Evolutionary conservation across 92 coral and sea anemone species (phyloP).

Genomic region (Epizoanthus ramosus): DNA sequence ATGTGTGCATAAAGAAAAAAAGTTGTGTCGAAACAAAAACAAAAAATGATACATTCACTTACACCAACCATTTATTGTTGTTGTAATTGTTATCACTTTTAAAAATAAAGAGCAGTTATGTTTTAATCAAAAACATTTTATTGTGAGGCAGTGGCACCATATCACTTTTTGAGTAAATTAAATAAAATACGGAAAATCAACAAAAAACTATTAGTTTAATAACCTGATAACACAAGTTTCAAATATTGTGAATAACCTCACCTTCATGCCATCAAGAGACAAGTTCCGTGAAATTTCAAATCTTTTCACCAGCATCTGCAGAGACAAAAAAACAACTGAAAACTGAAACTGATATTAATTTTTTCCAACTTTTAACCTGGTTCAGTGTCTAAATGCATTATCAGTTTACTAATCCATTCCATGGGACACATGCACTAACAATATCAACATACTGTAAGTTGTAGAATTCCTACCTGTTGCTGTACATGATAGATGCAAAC

Average conservation of each 20-base stretch:
- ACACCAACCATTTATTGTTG: too few species aligned
- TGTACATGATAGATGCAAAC: slow-evolving; percentile 90
- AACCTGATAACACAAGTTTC: too few species aligned
- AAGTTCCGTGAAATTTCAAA: slow-evolving; percentile 87
- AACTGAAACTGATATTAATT: background rate
- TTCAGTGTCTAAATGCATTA: background rate
- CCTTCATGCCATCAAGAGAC: slow-evolving; percentile 99
- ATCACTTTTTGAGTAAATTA: too few species aligned
- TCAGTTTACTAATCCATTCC: background rate
- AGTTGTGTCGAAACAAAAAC: too few species aligned
- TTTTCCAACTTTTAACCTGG: background rate
- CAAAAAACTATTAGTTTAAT: too few species aligned
- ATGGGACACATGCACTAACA: background rate
- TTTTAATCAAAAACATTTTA: too few species aligned
- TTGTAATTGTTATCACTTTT: too few species aligned
- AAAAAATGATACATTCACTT: too few species aligned
- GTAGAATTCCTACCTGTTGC: slow-evolving; percentile 73
- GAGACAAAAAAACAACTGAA: slow-evolving; percentile 7
- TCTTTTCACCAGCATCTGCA: slow-evolving; percentile 85
- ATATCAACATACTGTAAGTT: background rate
- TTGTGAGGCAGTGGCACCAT: too few species aligned
- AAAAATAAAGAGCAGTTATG: too few species aligned
- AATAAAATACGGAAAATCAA: too few species aligned
- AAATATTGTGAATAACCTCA: slow-evolving; percentile 19
- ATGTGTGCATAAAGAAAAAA: too few species aligned